Evolutionary conservation across 2,113 vertebrate species (phyloP), one percentile per base, ranked within the genome.

Genomic region (Callopanchax toddi): DNA sequence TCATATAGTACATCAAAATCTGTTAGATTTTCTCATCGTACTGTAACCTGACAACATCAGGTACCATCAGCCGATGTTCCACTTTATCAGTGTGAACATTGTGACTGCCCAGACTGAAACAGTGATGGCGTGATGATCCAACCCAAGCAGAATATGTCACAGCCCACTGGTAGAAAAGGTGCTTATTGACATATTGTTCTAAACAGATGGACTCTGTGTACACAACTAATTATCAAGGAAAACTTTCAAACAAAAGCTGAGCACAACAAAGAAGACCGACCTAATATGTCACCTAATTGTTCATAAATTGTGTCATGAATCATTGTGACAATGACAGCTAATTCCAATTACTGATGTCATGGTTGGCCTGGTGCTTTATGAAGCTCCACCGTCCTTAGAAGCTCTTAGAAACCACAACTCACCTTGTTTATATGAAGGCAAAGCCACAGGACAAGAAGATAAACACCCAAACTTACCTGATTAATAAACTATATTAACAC

Each of bases 291-390:
- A 83, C 84, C 86, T 95, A 95, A 97, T 96, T 94, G 93, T 91
- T 91, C 87, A 92, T 93, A 95, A 95, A 95, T 95, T 93, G 91
- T 91, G 71, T 86, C 89, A 93, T 97, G 94, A 94, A 96, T 97
- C 95, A 95, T 43, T 1, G 67, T 92, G 93, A 94, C 93, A 92
- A 89, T 92, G 93, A 91, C 87, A 92, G 92, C 88, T 88, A 74
- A 77, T 92, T 85, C 87, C 89, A 89, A 92, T 87, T 86, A 91
- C 85, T 87, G 78, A 83, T 70, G 82, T 78, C 84, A 89, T 34
- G 69, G 62, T 82, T 87, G 87, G 82, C 43, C 64, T 66, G 67
- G 52, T 71, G 44, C 43, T 79, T 62, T 61, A 75, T 86, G 63
- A 81, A 57, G 65, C 74, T 62, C 77, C 63, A 52, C 78, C 63